phyloP scores from a whole-genome alignment of 2,797 vertebrate genomes.

The Antennarius maculatus region DNA sequence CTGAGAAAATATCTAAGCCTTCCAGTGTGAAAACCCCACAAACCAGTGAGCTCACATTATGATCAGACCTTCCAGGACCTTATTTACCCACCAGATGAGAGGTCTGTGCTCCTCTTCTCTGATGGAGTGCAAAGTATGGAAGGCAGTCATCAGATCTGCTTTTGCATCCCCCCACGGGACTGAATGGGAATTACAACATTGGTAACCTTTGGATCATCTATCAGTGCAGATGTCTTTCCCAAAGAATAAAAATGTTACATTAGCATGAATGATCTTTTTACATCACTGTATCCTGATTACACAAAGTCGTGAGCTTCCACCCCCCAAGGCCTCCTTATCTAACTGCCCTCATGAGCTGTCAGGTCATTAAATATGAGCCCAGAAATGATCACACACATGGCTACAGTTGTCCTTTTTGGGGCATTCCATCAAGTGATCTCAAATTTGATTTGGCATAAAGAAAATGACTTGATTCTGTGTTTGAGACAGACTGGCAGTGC shows the following conservation, averaged over 20 bases:
- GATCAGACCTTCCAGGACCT: conserved; percentile 44
- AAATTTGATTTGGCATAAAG: conserved; percentile 12
- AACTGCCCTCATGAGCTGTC: conserved; percentile 31
- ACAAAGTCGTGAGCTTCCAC: conserved; percentile 49
- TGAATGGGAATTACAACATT: conserved; percentile 62
- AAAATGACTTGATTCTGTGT: neutral
- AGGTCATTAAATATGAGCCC: conserved; percentile 40
- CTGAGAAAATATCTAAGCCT: conserved; percentile 13
- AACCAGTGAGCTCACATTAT: conserved; percentile 19
- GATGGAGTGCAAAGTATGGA: conserved; percentile 41
- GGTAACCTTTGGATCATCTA: conserved; percentile 70
- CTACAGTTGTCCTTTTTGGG: conserved; percentile 24
- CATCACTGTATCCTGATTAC: conserved; percentile 64
- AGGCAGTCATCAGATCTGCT: conserved; percentile 64
- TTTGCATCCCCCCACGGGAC: conserved; percentile 56
- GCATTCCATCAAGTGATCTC: conserved; percentile 19
- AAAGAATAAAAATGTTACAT: conserved; percentile 65
- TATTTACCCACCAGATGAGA: conserved; percentile 54
- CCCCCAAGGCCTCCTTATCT: conserved; percentile 45
- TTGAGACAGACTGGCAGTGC: neutral
- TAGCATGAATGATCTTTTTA: conserved; percentile 74
- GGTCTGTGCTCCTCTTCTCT: conserved; percentile 23
- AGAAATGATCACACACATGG: conserved; percentile 31
- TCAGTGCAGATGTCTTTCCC: conserved; percentile 56
- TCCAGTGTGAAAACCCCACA: neutral